These are phyloP conservation scores for Volucella bombylans DNA, from an alignment of 2,888 invertebrate species.

Conservation along the genomic window DNA sequence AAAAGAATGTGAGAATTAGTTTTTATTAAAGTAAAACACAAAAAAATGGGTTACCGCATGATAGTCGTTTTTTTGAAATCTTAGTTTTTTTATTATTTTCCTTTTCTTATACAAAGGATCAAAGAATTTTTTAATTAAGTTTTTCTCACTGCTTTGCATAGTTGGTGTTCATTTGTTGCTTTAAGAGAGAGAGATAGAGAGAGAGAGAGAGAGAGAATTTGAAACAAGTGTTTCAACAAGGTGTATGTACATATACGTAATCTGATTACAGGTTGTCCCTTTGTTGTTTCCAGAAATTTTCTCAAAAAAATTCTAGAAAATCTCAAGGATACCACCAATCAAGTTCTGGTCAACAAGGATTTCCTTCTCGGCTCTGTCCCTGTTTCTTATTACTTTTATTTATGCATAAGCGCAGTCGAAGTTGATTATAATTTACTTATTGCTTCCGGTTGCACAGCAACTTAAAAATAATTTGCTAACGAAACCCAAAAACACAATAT, in stretches of 20 bases:
- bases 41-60: too few species aligned
- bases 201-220: not conserved
- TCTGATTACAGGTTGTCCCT: not conserved
- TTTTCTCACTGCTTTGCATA: conserved; percentile 12
- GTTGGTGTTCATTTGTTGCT: conserved; percentile 13
- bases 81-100: too few species aligned
- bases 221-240: conserved; percentile 1
- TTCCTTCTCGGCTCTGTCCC: not conserved
- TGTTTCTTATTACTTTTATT: conserved; percentile 6
- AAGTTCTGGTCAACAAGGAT: not conserved
- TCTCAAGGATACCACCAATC: conserved; percentile 1
- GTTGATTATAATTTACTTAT: conserved; percentile 63
- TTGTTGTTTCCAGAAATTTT: not conserved
- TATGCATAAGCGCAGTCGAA: conserved; percentile 44
- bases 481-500: conserved; percentile 14
- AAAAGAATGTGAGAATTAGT: too few species aligned
- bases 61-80: too few species aligned
- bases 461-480: conserved; percentile 15
- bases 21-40: too few species aligned
- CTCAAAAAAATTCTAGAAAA: not conserved
- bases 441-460: conserved; percentile 21
- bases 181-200: not conserved
- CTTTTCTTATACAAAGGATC: too few species aligned
- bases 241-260: not conserved
- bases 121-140: conserved; percentile 48